Percentiles rank a stretch among this genome's conserved stretches.
Evolutionary conservation across 2,113 vertebrate species (phyloP).

Genomic region (Rutilus rutilus): DNA sequence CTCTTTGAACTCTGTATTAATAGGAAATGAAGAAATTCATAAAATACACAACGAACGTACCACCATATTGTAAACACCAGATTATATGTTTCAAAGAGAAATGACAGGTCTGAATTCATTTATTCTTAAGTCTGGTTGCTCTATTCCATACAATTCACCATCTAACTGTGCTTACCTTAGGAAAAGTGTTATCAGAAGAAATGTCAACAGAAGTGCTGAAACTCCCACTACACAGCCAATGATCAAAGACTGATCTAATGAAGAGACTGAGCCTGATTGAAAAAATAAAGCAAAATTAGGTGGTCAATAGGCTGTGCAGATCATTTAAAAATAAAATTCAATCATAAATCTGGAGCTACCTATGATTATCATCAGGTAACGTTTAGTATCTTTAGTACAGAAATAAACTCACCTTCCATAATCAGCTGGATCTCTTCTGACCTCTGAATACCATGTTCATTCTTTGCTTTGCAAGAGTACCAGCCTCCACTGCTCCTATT

Average conservation of each 20-base stretch:
- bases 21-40: neutral
- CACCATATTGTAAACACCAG: neutral
- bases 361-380: neutral
- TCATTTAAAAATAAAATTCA: neutral
- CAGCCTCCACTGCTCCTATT: neutral
- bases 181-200: neutral
- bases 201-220: neutral
- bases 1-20: neutral
- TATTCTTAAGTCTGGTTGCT: neutral
- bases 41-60: neutral
- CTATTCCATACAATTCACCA: neutral
- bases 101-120: neutral
- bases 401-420: neutral
- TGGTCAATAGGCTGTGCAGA: neutral
- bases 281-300: neutral
- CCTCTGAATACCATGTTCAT: neutral
- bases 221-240: neutral
- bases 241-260: neutral
- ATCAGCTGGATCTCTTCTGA: neutral
- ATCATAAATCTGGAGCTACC: neutral
- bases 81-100: neutral
- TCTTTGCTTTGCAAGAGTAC: neutral
- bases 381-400: neutral
- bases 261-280: neutral
- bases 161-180: neutral